These are phyloP conservation scores for Branchipolynoe longqiensis DNA, from an alignment of 2,888 invertebrate species.

Conservation along the genomic window DNA sequence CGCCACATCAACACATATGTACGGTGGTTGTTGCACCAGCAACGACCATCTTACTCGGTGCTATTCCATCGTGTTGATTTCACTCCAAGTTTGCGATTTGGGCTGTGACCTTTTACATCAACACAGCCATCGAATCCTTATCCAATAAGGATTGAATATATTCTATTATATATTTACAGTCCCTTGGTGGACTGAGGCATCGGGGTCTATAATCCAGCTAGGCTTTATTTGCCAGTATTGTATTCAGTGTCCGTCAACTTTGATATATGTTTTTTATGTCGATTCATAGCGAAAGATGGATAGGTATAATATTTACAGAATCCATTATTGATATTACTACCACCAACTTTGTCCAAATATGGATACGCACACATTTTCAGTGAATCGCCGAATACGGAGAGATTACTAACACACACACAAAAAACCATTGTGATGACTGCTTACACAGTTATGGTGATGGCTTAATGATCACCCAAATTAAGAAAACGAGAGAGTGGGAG, in stretches of 20 bases:
- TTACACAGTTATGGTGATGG: too few species aligned
- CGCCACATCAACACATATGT: too few species aligned
- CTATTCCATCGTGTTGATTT: conserved; percentile 29
- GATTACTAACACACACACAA: too few species aligned
- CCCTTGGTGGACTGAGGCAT: not conserved
- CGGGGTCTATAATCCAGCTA: not conserved
- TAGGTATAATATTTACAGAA: too few species aligned
- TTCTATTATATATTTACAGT: not conserved
- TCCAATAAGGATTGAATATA: conserved; percentile 8
- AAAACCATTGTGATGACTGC: too few species aligned
- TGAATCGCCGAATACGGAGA: too few species aligned
- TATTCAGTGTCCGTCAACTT: not conserved
- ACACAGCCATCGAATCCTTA: not conserved
- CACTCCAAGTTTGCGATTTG: not conserved
- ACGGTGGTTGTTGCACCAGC: not conserved
- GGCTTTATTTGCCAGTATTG: conserved; percentile 5
- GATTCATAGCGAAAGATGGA: not conserved
- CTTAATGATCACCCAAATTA: too few species aligned
- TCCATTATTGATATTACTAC: too few species aligned
- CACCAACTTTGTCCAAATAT: too few species aligned
- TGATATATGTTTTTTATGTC: not conserved
- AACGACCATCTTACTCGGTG: conserved; percentile 3
- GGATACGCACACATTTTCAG: too few species aligned
- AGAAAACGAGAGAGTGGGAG: too few species aligned
- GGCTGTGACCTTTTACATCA: too few species aligned